Conservation (phyloP, 2,113 vertebrate genomes). For the Ceratotherium simum region DNA sequence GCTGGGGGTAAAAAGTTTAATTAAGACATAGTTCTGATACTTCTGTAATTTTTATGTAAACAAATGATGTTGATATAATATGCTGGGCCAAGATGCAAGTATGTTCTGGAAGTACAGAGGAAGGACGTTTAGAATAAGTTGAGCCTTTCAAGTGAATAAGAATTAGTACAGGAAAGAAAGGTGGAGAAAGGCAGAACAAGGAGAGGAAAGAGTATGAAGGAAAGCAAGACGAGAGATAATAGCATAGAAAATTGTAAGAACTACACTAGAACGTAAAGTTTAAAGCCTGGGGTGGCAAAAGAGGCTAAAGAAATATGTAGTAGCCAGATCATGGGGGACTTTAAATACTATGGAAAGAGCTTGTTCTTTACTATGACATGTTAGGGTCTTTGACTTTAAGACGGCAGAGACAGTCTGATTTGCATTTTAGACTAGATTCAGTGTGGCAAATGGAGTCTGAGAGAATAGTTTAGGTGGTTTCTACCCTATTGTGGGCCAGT, state of each 20-base stretch:
- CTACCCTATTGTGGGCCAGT: background rate
- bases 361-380: background rate
- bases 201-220: background rate
- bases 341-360: background rate
- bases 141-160: background rate
- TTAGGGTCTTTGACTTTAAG: background rate
- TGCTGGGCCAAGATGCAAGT: background rate
- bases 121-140: background rate
- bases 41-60: background rate
- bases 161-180: background rate
- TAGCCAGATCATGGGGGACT: background rate
- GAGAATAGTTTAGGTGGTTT: background rate
- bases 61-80: background rate
- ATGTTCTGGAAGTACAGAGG: background rate
- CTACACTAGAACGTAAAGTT: background rate
- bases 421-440: background rate
- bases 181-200: background rate
- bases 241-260: background rate
- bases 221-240: background rate
- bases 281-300: background rate
- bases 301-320: background rate
- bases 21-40: background rate
- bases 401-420: background rate
- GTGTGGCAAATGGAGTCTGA: background rate
- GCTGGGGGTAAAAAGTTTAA: background rate